These are phyloP conservation scores for Columba guinea DNA, from an alignment of 2,797 vertebrate species.

Conservation along the genomic window DNA sequence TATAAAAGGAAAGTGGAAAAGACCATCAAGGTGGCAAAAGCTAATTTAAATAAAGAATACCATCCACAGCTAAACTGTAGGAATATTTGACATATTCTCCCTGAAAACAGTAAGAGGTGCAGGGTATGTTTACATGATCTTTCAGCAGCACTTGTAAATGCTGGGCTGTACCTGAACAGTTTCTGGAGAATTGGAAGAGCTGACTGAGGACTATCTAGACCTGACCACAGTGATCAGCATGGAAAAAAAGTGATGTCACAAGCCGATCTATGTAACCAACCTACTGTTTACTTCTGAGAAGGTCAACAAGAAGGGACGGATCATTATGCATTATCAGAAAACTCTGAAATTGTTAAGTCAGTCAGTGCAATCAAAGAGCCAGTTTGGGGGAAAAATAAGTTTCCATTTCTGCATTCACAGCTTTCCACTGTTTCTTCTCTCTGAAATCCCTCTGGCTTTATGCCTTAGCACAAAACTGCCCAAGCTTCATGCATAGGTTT, in stretches of 20 bases:
- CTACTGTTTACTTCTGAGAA: not conserved
- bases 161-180: not conserved
- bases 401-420: not conserved
- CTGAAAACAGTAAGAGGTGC: not conserved
- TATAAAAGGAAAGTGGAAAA: not conserved
- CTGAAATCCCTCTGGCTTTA: not conserved
- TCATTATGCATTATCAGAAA: not conserved
- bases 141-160: not conserved
- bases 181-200: not conserved
- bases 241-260: not conserved
- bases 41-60: not conserved
- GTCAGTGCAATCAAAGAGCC: not conserved
- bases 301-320: not conserved
- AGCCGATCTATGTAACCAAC: accelerated
- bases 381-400: not conserved
- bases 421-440: not conserved
- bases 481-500: not conserved
- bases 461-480: not conserved
- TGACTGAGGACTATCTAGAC: not conserved
- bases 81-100: not conserved
- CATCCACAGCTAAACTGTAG: not conserved
- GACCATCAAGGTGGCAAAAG: not conserved
- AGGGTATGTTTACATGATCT: not conserved
- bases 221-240: not conserved
- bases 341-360: not conserved